Evolutionary conservation across 2,113 vertebrate genomes (phyloP).

Genomic region (Nyctibius bracteatus): DNA sequence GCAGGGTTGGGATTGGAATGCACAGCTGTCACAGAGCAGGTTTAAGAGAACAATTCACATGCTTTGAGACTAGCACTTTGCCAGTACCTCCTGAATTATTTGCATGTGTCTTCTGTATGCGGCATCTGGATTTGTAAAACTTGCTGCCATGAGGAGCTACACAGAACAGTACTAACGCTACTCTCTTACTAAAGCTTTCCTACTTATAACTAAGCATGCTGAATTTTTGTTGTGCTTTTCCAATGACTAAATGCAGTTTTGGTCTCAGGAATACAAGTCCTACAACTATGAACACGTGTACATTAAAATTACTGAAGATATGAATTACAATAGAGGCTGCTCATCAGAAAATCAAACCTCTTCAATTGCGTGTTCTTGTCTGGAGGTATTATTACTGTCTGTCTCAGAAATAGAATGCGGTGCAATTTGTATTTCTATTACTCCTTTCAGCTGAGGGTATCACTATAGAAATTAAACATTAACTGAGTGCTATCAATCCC

Average conservation of each 20-base stretch:
- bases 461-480: not conserved
- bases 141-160: not conserved
- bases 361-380: not conserved
- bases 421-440: not conserved
- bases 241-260: not conserved
- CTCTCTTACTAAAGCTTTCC: not conserved
- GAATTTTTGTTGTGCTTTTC: not conserved
- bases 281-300: not conserved
- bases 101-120: not conserved
- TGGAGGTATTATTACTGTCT: not conserved
- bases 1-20: not conserved
- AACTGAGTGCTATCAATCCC: not conserved
- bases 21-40: not conserved
- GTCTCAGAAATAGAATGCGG: not conserved
- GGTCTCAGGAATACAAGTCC: not conserved
- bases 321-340: not conserved
- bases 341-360: not conserved
- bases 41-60: not conserved
- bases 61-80: not conserved
- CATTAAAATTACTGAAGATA: not conserved
- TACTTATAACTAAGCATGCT: not conserved
- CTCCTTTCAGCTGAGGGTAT: constrained; percentile 5
- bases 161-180: not conserved
- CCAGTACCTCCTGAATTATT: not conserved
- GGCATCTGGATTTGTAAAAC: not conserved